phyloP scores from a whole-genome alignment of 2,888 invertebrate species.

The Plebejus melissa region DNA sequence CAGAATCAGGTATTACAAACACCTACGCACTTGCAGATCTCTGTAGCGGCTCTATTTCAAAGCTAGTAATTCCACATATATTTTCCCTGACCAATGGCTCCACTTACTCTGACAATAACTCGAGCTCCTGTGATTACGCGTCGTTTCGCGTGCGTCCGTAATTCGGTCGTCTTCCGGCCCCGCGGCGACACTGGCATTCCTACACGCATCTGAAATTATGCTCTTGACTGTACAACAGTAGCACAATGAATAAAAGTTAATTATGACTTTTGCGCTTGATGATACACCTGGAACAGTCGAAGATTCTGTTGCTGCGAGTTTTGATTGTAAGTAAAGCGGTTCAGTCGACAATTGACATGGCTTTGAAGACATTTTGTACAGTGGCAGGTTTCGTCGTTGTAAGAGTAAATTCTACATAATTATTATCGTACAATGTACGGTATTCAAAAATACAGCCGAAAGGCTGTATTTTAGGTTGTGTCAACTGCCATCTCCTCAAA shows the following conservation, averaged over 20 bases:
- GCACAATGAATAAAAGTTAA: constrained; percentile 29
- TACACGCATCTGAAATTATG: constrained; percentile 46
- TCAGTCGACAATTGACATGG: background rate
- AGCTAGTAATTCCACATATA: constrained; percentile 8
- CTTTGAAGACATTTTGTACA: background rate
- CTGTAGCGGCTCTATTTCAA: background rate
- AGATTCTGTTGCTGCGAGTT: background rate
- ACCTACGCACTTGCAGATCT: background rate
- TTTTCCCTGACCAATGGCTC: constrained; percentile 15
- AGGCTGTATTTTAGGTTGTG: background rate
- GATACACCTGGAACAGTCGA: background rate
- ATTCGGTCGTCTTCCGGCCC: constrained; percentile 63
- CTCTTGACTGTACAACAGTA: constrained; percentile 34
- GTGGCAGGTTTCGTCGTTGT: background rate
- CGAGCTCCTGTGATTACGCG: constrained; percentile 44
- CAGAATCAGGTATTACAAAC: background rate
- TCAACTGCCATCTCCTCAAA: background rate
- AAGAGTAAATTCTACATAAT: background rate
- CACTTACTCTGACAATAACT: constrained; percentile 30
- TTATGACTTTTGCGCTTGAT: background rate
- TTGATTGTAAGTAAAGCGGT: background rate
- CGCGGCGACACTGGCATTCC: constrained; percentile 52
- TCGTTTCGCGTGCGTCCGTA: constrained; percentile 54
- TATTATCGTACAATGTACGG: background rate
- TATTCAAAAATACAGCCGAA: background rate